Evolutionary conservation across 2,888 invertebrate genomes (phyloP), one percentile per base, ranked within the genome.

Genomic region (Troglohyphantes excavatus): DNA sequence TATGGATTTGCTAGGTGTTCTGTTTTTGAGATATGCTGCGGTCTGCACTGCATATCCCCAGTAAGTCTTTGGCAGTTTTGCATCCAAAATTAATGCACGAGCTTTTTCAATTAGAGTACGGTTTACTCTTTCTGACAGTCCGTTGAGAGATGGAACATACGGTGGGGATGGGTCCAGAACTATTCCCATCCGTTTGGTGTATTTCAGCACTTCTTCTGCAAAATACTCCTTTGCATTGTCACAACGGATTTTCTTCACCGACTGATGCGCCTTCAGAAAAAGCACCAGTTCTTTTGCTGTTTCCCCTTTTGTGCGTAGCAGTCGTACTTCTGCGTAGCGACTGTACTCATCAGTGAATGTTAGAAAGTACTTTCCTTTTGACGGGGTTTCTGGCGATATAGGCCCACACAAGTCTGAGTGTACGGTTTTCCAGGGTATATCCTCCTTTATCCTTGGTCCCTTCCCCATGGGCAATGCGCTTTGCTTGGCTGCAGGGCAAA

Each of bases 111-210:
- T 53, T 9, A 92, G 46, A 13, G 90, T 91, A 19, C 91, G 67
- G 76, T 92, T 92, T 78, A 89, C 88, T 23, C 91, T 39, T 65
- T 92, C 91, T 2, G 92, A 90, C 11, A 68, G 27, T 2, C 68
- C 29, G 13, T 68, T 68, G 6, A 68, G n/a, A 5, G 68, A 27
- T 68, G 68, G 7, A 5, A 29, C 33, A 17, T 68, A 68, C 5
- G 68, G 68, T 68, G 68, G 68, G 68, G 68, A 68, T 29, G 68
- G 68, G 27, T 68, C 65, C 65, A 65, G 2, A 23, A 6, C 23
- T 7, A 68, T 68, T 5, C 68, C 68, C 2, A 7, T 68, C 13
- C 33, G 2, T 68, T n/a, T 68, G 26, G 68, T 17, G n/a, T 27
- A 68, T 7, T 9, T 68, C n/a, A 11, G 3, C 33, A 68, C 27